Evolutionary conservation across 2,888 invertebrate species (phyloP).

Genomic region (Fragum sueziense): DNA sequence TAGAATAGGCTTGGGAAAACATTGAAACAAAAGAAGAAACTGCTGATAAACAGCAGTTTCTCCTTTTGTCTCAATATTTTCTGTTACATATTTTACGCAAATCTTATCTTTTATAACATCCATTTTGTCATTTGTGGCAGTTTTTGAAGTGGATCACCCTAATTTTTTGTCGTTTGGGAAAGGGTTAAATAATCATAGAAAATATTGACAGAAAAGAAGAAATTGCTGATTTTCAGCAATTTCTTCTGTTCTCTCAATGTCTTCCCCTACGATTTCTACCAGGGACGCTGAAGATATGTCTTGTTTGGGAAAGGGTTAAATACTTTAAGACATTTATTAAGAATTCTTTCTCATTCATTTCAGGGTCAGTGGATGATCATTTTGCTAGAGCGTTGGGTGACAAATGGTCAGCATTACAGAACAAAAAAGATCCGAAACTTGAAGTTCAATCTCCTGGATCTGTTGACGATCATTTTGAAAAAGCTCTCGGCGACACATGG

Average conservation of each 20-base stretch:
- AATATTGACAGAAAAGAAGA: neutral
- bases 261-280: neutral
- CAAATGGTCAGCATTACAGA: slow-evolving; percentile 85
- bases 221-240: neutral
- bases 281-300: neutral
- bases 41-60: no score
- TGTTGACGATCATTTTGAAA: slow-evolving; percentile 96
- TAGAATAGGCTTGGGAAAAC: no score
- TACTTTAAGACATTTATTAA: no score
- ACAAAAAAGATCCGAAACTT: slow-evolving; percentile 67
- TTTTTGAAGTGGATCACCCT: no score
- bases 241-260: neutral
- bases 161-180: no score
- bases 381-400: slow-evolving; percentile 94
- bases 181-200: no score
- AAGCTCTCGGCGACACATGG: slow-evolving; percentile 93
- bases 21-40: no score
- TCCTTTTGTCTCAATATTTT: no score
- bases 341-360: slow-evolving; percentile 67
- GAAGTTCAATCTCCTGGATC: slow-evolving; percentile 69
- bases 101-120: no score
- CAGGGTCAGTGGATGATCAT: slow-evolving; percentile 91
- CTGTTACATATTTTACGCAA: no score
- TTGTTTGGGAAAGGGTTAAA: neutral
- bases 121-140: no score